Conservation (phyloP, 2,113 vertebrate species). For the Motacilla alba region DNA sequence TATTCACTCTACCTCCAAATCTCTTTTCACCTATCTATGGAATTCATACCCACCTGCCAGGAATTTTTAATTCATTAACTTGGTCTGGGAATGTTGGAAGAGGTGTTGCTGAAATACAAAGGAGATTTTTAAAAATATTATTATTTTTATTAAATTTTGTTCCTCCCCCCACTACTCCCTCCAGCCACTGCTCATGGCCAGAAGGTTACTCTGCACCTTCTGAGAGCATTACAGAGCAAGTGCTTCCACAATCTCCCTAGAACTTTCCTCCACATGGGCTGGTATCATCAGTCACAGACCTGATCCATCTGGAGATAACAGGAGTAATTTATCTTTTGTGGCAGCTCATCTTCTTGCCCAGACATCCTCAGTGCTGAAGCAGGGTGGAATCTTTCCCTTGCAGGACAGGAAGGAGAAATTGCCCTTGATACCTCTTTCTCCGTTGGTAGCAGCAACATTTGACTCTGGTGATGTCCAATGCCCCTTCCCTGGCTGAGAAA, state of each 20-base stretch:
- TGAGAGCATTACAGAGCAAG: not conserved
- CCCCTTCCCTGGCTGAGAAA: not conserved
- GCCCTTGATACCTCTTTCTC: not conserved
- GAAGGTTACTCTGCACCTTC: not conserved
- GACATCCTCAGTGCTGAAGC: not conserved
- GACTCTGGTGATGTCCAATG: fast-evolving
- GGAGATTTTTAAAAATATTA: not conserved
- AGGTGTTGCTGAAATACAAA: not conserved
- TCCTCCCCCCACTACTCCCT: not conserved
- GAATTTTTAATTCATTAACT: not conserved
- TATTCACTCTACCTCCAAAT: not conserved
- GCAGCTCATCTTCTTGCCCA: not conserved
- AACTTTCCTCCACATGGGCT: not conserved
- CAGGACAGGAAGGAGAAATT: not conserved
- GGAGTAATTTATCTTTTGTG: not conserved
- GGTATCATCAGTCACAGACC: not conserved
- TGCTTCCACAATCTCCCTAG: not conserved
- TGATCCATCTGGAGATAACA: conserved; percentile 31
- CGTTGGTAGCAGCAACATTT: not conserved
- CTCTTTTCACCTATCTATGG: not conserved
- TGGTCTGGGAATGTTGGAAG: not conserved
- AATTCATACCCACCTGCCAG: conserved; percentile 2
- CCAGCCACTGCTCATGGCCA: not conserved
- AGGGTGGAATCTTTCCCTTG: not conserved
- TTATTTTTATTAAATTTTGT: not conserved